Evolutionary conservation across 2,888 invertebrate genomes (phyloP).

Genomic region (Erebia epiphron): DNA sequence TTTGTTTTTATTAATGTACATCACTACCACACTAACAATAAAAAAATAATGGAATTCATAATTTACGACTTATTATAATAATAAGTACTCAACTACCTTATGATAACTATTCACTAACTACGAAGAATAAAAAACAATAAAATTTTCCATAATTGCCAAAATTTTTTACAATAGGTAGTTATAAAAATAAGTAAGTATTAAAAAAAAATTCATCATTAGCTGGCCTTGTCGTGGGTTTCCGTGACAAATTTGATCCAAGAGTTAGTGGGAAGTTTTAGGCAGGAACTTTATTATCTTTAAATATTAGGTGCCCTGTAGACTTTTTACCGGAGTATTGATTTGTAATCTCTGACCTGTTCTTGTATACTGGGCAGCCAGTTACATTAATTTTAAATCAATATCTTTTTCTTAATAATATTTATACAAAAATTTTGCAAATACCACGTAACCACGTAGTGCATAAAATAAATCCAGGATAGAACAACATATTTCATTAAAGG

Average conservation of each 20-base stretch:
- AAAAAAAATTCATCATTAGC: conserved; percentile 73
- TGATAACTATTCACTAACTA: conserved; percentile 52
- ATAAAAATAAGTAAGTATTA: conserved; percentile 65
- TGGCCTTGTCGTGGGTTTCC: conserved; percentile 69
- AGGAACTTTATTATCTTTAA: neutral
- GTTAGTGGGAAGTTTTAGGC: conserved; percentile 1
- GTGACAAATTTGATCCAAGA: conserved; percentile 45
- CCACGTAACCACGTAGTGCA: too few relatives aligned
- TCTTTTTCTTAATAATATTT: too few relatives aligned
- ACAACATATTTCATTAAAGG: too few relatives aligned
- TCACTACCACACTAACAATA: conserved; percentile 44
- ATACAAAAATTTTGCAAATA: too few relatives aligned
- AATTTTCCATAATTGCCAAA: conserved; percentile 69
- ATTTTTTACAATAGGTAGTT: conserved; percentile 73
- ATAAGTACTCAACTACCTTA: conserved; percentile 44
- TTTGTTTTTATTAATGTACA: conserved; percentile 5
- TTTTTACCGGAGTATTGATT: too few relatives aligned
- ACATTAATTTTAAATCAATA: too few relatives aligned
- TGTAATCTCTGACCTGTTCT: too few relatives aligned
- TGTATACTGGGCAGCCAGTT: too few relatives aligned
- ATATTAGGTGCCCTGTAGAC: too few relatives aligned
- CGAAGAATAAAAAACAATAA: conserved; percentile 54
- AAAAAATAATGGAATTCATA: conserved; percentile 76
- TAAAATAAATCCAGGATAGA: too few relatives aligned
- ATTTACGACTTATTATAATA: conserved; percentile 56